Evolutionary conservation across 2,797 vertebrate species (phyloP).

Genomic region (Protonibea diacanthus): DNA sequence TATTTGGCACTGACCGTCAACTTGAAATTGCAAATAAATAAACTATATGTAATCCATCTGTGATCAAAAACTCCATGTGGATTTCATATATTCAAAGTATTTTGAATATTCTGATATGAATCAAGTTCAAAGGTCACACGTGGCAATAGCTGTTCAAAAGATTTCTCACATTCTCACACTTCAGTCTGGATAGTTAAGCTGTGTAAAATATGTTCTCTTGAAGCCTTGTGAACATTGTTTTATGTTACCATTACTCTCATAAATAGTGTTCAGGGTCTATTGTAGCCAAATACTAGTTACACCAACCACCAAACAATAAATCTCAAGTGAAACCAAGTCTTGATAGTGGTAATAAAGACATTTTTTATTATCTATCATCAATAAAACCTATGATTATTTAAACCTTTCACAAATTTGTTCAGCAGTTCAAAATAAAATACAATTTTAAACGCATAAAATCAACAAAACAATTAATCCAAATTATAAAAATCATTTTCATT

Average conservation of each 20-base stretch:
- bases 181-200: not conserved
- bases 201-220: not conserved
- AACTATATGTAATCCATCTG: not conserved
- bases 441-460: conserved; percentile 34
- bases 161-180: no score
- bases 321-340: not conserved
- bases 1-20: not conserved
- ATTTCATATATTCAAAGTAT: no score
- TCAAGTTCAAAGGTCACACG: no score
- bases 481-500: conserved; percentile 44
- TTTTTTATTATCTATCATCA: conserved; percentile 59
- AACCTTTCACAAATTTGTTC: conserved; percentile 47
- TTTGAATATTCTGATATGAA: no score
- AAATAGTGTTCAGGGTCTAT: not conserved
- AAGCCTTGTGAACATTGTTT: not conserved
- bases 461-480: conserved; percentile 33
- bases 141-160: no score
- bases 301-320: not conserved
- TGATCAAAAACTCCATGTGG: not conserved
- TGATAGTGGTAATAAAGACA: conserved; percentile 52
- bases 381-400: conserved; percentile 54
- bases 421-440: conserved; percentile 45
- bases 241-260: not conserved
- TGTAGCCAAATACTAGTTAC: not conserved
- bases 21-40: no score